Percentiles rank a stretch among this genome's conserved stretches.
These are phyloP conservation scores for Rhineura floridana DNA, from an alignment of 2,113 vertebrate genomes.

Conservation along the genomic window DNA sequence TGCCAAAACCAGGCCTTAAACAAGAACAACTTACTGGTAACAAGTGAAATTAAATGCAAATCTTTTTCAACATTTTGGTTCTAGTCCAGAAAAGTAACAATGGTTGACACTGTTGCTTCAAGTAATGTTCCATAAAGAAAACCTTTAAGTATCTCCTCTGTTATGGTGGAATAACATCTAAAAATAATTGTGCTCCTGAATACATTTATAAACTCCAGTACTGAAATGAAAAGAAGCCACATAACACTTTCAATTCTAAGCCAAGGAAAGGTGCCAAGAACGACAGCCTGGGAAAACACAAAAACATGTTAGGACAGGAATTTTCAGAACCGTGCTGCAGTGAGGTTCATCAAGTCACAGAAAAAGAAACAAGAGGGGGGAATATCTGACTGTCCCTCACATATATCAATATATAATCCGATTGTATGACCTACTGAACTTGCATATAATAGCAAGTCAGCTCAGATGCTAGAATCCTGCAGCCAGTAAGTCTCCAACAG, in stretches of 20 bases:
- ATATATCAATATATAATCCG: background rate
- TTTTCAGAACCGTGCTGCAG: background rate
- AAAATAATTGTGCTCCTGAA: background rate
- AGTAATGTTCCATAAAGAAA: background rate
- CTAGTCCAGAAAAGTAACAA: background rate
- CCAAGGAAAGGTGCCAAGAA: background rate
- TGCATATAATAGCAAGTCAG: background rate
- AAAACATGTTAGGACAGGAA: background rate
- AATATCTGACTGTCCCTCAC: background rate
- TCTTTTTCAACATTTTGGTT: background rate
- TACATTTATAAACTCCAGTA: background rate
- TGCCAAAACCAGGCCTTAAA: background rate
- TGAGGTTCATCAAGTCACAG: background rate
- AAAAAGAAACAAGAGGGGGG: background rate
- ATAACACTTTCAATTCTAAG: constrained; percentile 4
- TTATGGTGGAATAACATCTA: background rate
- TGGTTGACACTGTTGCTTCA: background rate
- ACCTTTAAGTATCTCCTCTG: background rate
- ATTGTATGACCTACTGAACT: background rate
- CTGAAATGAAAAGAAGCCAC: background rate
- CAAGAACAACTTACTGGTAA: background rate
- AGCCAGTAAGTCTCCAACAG: background rate
- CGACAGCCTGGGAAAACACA: background rate
- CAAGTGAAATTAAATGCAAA: background rate
- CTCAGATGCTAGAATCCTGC: background rate